phyloP scores from a whole-genome alignment of 37 sponge, comb jelly and placozoan species.

The Spongilla lacustris region DNA sequence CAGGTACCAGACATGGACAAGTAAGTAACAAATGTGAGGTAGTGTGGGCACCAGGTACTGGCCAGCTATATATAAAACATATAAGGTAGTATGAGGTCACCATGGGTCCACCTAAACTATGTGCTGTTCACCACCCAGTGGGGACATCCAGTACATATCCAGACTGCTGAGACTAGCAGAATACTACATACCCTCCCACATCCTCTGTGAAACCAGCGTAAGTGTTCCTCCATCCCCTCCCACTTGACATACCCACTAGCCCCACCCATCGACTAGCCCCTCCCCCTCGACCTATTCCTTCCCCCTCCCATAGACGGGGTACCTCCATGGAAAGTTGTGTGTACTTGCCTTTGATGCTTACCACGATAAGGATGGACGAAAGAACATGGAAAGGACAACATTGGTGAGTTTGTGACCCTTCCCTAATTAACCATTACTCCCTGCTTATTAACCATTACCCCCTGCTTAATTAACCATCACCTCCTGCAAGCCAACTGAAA shows the following conservation, averaged over 20 bases:
- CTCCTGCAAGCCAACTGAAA: too few relatives aligned
- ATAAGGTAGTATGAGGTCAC: too few relatives aligned
- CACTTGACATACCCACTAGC: not conserved
- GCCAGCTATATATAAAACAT: too few relatives aligned
- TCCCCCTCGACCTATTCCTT: too few relatives aligned
- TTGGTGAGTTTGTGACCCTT: not conserved
- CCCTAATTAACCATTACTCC: not conserved
- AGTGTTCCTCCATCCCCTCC: too few relatives aligned
- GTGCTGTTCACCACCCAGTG: constrained; percentile 2
- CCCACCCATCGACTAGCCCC: not conserved
- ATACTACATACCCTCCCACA: constrained; percentile 58
- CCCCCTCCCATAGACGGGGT: constrained; percentile 8
- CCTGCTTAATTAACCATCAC: too few relatives aligned
- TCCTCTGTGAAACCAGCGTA: not conserved
- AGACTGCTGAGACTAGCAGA: constrained; percentile 60
- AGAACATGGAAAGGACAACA: constrained; percentile 53
- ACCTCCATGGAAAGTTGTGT: constrained; percentile 52
- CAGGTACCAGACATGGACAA: not conserved
- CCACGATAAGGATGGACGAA: constrained; percentile 50
- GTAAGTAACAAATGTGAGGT: not conserved
- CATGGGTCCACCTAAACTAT: too few relatives aligned
- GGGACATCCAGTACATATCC: constrained; percentile 70
- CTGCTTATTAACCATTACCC: too few relatives aligned
- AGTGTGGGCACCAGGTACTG: too few relatives aligned
- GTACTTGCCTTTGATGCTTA: constrained; percentile 75